Percentiles rank a stretch among this genome's conserved stretches.
phyloP scores from a whole-genome alignment of 2,888 invertebrate genomes.

The Ecliptopera silaceata region DNA sequence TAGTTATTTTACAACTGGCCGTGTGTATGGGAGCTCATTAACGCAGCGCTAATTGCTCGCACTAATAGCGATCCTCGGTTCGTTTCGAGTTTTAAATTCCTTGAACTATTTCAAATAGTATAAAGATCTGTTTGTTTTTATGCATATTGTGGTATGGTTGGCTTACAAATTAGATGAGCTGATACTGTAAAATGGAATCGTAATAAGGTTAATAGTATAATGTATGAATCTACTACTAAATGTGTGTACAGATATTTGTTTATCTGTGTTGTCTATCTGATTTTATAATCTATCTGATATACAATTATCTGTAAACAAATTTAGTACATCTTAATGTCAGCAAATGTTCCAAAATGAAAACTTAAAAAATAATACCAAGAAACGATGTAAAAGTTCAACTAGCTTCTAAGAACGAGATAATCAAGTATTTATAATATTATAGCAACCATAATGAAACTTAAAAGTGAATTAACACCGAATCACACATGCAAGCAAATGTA shows the following conservation, averaged over 20 bases:
- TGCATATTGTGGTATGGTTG: slow-evolving; percentile 26
- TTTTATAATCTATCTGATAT: no score
- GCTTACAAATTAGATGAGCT: slow-evolving; percentile 29
- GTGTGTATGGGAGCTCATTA: slow-evolving; percentile 72
- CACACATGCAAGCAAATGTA: slow-evolving; percentile 66
- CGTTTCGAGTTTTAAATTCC: slow-evolving; percentile 67
- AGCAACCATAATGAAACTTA: slow-evolving; percentile 38
- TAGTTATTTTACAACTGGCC: slow-evolving; percentile 50
- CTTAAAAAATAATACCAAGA: slow-evolving; percentile 13
- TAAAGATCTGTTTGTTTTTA: slow-evolving; percentile 53
- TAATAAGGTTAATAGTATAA: slow-evolving; percentile 33
- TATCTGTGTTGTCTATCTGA: not conserved
- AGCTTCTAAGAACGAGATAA: slow-evolving; percentile 2
- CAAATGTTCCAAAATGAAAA: no score
- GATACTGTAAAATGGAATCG: slow-evolving; percentile 25
- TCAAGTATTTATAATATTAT: slow-evolving; percentile 10
- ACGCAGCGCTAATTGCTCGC: slow-evolving; percentile 74
- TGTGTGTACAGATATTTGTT: not conserved
- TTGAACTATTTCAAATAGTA: slow-evolving; percentile 71
- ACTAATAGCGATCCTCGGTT: slow-evolving; percentile 70
- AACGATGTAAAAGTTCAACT: slow-evolving; percentile 4
- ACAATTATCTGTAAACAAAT: no score
- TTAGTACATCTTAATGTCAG: no score
- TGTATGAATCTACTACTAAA: not conserved
- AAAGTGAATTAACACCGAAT: slow-evolving; percentile 57